Evolutionary conservation across 2,113 vertebrate genomes (phyloP).

Genomic region (Prolemur simus): DNA sequence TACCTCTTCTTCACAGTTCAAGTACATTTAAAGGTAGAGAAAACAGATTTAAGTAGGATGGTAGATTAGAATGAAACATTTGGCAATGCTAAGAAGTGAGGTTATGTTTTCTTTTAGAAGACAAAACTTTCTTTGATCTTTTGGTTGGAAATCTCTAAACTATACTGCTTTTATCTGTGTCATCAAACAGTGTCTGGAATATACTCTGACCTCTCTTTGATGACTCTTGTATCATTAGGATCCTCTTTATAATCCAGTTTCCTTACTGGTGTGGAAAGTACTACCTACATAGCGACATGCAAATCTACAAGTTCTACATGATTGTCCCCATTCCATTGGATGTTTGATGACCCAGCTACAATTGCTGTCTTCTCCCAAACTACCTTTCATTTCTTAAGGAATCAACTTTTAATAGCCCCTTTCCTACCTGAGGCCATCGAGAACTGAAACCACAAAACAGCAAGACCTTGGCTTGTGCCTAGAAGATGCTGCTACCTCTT

Average conservation of each 20-base stretch:
- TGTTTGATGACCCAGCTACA: background rate
- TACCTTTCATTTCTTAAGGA: background rate
- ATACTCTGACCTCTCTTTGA: background rate
- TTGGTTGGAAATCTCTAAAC: conserved; percentile 39
- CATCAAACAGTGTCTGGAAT: background rate
- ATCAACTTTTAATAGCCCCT: background rate
- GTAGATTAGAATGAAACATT: conserved; percentile 6
- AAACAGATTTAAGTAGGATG: conserved; percentile 14
- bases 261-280: background rate
- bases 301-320: background rate
- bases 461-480: background rate
- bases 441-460: background rate
- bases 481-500: background rate
- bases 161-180: background rate
- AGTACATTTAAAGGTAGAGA: conserved; percentile 35
- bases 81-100: background rate
- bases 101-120: background rate
- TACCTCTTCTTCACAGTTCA: conserved; percentile 18
- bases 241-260: background rate
- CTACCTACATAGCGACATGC: background rate
- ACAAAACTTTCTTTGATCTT: background rate
- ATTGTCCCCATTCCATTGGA: background rate
- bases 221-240: background rate
- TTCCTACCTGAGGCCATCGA: background rate
- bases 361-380: background rate